phyloP scores from a whole-genome alignment of 2,797 vertebrate genomes.

The Tadarida brasiliensis region DNA sequence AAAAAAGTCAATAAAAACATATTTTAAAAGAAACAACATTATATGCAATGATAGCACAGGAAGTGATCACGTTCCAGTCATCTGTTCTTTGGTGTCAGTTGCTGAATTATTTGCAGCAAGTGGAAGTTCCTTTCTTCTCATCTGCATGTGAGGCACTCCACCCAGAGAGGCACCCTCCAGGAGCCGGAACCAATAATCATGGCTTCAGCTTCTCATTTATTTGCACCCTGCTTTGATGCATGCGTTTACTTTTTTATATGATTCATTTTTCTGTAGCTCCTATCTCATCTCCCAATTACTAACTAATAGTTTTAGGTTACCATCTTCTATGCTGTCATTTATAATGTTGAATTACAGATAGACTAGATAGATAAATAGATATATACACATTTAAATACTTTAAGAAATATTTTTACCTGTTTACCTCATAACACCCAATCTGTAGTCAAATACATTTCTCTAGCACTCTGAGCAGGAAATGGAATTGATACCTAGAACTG shows the following conservation, averaged over 20 bases:
- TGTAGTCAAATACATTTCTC: background rate
- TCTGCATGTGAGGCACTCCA: background rate
- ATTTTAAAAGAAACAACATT: too few species aligned
- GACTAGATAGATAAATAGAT: background rate
- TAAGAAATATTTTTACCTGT: background rate
- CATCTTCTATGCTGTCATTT: background rate
- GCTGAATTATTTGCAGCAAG: background rate
- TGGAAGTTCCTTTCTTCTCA: background rate
- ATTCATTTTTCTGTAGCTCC: slow-evolving; percentile 26
- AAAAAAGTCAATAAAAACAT: too few species aligned
- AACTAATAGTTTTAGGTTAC: background rate
- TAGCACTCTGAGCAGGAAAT: background rate
- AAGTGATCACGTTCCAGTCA: background rate
- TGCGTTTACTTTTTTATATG: background rate
- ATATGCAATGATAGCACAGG: background rate
- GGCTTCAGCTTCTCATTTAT: background rate
- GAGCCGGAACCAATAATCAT: background rate
- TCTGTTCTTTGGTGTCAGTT: background rate
- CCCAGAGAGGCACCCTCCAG: background rate
- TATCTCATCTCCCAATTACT: background rate
- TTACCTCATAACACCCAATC: background rate
- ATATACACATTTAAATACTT: background rate
- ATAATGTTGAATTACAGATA: background rate
- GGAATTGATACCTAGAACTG: background rate
- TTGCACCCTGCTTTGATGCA: background rate